Base-by-base conservation (phyloP, 2,113 vertebrate species). In the Hyla sarda region DNA sequence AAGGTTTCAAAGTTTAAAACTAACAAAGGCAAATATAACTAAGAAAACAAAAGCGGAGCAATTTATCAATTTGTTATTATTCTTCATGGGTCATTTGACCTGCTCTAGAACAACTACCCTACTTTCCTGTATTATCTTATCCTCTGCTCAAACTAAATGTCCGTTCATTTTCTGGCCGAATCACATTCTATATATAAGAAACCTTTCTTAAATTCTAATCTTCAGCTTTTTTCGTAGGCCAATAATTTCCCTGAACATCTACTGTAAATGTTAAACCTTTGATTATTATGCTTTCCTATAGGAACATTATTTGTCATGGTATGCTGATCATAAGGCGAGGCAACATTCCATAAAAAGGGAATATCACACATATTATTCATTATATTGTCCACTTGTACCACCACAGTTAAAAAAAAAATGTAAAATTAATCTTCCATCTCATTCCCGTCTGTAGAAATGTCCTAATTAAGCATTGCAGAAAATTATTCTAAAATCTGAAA, bases 381-480 rank as follows among this genome's bases (percentile, higher is more conserved):
- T 92, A 86, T 87, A 91, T 88, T 73, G 81, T 91, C 92, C 90
- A 89, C 88, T 91, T 88, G 89, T 90, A 87, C 88, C 89, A 88
- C 88, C 90, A 81, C 87, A 90, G 89, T 87, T 82, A 87, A 87
- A 83, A 84, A n/a, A 88, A 88, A 88, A 90, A 89, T 88, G 85
- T 86, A 90, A 74, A 88, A 72, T 88, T 91, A 90, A 88, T 89
- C 91, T 92, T 91, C 88, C 88, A 87, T 88, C 87, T 87, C 91
- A 87, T 90, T 88, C 74, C 89, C 88, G 91, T 91, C 90, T 90
- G 73, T 69, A 85, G 82, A 91, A 89, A 88, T 90, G 88, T 90
- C 84, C 90, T 90, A 89, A 92, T 93, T 91, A 90, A 90, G 90
- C 85, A 88, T 84, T 89, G 88, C 87, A 89, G 89, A 90, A 89